Evolutionary conservation across 2,888 invertebrate species (phyloP).

Genomic region (Xestoiulus laeticollis): DNA sequence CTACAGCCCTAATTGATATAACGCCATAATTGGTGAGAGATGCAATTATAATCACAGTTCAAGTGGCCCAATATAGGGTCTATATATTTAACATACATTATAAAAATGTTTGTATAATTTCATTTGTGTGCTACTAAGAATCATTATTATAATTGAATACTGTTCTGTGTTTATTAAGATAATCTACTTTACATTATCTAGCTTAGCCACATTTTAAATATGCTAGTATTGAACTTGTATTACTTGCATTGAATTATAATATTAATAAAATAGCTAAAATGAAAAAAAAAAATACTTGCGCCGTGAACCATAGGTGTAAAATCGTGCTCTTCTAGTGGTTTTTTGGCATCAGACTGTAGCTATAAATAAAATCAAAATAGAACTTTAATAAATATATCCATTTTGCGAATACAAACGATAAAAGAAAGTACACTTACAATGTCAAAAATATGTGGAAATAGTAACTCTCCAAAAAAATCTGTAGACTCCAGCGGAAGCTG

Average conservation of each 20-base stretch:
- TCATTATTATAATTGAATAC: too few relatives aligned
- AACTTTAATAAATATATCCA: not conserved
- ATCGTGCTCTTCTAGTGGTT: constrained; percentile 78
- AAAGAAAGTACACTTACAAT: constrained; percentile 68
- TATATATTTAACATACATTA: too few relatives aligned
- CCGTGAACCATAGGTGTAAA: constrained; percentile 74
- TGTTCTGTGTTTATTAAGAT: too few relatives aligned
- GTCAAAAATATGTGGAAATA: constrained; percentile 87
- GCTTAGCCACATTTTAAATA: too few relatives aligned
- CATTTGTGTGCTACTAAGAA: too few relatives aligned
- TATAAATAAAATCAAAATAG: constrained; percentile 50
- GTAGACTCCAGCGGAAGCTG: constrained; percentile 97
- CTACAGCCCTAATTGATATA: too few relatives aligned
- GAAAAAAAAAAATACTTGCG: constrained; percentile 65
- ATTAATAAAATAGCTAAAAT: not conserved
- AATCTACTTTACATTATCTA: too few relatives aligned
- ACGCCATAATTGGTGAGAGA: too few relatives aligned
- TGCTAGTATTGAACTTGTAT: not conserved
- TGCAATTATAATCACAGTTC: too few relatives aligned
- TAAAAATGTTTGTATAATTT: too few relatives aligned
- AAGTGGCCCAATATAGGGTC: too few relatives aligned
- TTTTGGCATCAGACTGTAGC: constrained; percentile 81
- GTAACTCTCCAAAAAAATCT: constrained; percentile 94
- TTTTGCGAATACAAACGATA: not conserved
- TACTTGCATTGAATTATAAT: constrained; percentile 36